Conservation (phyloP, 2,113 vertebrate genomes). For the Pachyramphus minor region DNA sequence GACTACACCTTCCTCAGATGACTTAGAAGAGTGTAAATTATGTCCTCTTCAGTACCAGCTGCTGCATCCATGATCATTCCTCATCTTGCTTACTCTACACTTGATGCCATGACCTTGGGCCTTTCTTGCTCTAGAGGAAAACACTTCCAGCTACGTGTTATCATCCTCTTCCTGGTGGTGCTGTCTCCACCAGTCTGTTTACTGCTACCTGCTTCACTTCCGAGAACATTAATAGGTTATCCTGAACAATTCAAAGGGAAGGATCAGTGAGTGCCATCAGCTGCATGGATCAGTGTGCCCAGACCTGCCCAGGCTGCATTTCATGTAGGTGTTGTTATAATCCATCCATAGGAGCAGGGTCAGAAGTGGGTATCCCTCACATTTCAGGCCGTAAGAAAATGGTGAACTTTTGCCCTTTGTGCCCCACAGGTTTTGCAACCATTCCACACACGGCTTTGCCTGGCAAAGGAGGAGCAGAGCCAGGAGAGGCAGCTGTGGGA, state of each 20-base stretch:
- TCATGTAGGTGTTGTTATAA: background rate
- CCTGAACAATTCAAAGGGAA: background rate
- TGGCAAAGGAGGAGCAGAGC: background rate
- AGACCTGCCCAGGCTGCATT: background rate
- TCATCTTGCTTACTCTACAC: fast-evolving
- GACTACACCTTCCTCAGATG: background rate
- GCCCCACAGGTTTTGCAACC: background rate
- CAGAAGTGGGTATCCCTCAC: background rate
- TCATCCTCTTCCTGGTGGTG: background rate
- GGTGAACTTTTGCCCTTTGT: background rate
- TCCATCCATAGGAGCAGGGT: background rate
- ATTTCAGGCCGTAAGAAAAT: background rate
- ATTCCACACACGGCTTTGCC: fast-evolving
- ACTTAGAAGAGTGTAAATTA: background rate
- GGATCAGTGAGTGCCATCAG: background rate
- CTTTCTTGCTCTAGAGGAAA: background rate
- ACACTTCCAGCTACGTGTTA: background rate
- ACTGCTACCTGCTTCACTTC: background rate
- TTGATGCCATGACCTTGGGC: background rate
- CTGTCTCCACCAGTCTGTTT: background rate
- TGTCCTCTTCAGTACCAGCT: background rate
- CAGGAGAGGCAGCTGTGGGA: background rate
- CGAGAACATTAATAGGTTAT: background rate
- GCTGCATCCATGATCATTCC: background rate
- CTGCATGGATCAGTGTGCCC: fast-evolving